Percentiles rank a stretch among this genome's conserved stretches.
Conservation (phyloP, 2,888 invertebrate genomes). For the Dicranocentrus wangi region DNA sequence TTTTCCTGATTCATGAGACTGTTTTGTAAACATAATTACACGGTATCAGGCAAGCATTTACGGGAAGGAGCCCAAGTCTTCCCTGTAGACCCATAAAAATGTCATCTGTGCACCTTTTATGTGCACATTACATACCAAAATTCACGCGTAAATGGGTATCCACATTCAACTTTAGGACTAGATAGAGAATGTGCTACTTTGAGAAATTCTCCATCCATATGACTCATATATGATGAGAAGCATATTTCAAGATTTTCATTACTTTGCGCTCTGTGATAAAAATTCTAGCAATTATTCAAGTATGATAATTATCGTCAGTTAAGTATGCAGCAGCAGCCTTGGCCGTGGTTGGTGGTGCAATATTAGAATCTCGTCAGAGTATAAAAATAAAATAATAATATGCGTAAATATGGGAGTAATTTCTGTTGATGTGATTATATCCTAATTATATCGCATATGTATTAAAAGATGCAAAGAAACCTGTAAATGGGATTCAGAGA, state of each 20-base stretch:
- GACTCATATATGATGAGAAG: neutral
- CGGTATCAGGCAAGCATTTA: slow-evolving; percentile 9
- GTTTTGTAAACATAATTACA: slow-evolving; percentile 46
- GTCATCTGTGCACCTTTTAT: slow-evolving; percentile 58
- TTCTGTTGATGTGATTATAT: too few relatives aligned
- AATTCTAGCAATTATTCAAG: too few relatives aligned
- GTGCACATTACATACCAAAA: slow-evolving; percentile 57
- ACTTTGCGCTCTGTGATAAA: neutral
- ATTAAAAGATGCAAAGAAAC: too few relatives aligned
- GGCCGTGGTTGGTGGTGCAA: too few relatives aligned
- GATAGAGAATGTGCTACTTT: neutral
- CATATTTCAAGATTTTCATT: neutral
- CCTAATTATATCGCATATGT: too few relatives aligned
- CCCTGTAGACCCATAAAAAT: slow-evolving; percentile 52
- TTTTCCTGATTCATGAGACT: slow-evolving; percentile 18
- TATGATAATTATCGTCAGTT: too few relatives aligned
- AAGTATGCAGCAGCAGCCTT: too few relatives aligned
- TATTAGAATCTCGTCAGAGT: too few relatives aligned
- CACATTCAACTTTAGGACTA: slow-evolving; percentile 1
- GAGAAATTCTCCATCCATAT: neutral
- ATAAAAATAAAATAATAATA: too few relatives aligned
- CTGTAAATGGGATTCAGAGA: too few relatives aligned
- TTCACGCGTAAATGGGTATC: slow-evolving; percentile 52
- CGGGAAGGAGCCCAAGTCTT: neutral
- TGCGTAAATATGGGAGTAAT: too few relatives aligned